Conservation (phyloP, 2,888 invertebrate genomes). For the Mesorhabditis belari region DNA sequence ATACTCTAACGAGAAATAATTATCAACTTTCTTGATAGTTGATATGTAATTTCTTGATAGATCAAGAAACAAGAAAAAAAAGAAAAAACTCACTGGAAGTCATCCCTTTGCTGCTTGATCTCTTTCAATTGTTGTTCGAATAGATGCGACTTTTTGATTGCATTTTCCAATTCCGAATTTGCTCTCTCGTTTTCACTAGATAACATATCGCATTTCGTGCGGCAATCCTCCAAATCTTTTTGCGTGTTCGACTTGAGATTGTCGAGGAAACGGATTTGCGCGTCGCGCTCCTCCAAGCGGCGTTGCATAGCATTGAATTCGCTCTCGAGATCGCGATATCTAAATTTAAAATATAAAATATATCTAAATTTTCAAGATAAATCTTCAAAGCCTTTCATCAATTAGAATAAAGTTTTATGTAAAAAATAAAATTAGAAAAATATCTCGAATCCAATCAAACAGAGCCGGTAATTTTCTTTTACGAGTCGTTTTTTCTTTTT, state of each 20-base stretch:
- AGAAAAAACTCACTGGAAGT: constrained; percentile 34
- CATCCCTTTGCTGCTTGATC: constrained; percentile 47
- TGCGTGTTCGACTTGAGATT: constrained; percentile 27
- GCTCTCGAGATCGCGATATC: constrained; percentile 46
- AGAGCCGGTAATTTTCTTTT: too few relatives aligned
- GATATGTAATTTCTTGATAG: background rate
- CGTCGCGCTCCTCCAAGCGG: constrained; percentile 43
- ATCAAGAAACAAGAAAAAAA: background rate
- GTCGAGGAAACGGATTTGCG: constrained; percentile 27
- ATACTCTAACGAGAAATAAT: too few relatives aligned
- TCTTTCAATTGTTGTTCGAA: constrained; percentile 47
- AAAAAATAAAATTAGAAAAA: too few relatives aligned
- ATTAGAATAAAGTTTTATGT: too few relatives aligned
- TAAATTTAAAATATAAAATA: constrained; percentile 7
- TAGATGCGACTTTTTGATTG: constrained; percentile 28
- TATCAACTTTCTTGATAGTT: background rate
- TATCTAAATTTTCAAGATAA: too few relatives aligned
- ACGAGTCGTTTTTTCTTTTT: too few relatives aligned
- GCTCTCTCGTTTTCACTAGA: constrained; percentile 35
- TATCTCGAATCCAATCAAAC: too few relatives aligned
- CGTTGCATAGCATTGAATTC: constrained; percentile 40
- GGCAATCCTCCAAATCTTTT: constrained; percentile 34
- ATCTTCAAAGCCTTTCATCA: too few relatives aligned
- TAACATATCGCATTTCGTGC: constrained; percentile 32
- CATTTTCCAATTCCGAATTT: constrained; percentile 25